phyloP scores from a whole-genome alignment of 1,140 invertebrate species.

The Drosophila obscura region DNA sequence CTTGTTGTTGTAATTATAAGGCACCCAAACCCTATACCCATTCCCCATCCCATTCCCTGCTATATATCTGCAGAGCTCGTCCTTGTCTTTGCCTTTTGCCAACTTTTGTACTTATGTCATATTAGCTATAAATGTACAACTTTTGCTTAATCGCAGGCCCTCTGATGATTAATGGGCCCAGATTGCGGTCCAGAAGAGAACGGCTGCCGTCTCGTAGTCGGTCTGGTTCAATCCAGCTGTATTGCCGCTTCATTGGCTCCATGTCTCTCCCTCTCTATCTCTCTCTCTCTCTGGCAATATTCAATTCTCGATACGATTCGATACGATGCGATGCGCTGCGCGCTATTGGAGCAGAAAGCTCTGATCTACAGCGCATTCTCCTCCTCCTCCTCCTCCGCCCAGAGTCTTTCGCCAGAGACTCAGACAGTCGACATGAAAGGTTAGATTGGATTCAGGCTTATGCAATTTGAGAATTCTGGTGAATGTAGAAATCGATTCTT shows the following conservation, averaged over 20 bases:
- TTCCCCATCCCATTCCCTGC: neutral
- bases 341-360: slow-evolving; percentile 74
- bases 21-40: slow-evolving; percentile 10
- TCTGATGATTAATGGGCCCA: slow-evolving; percentile 70
- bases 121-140: slow-evolving; percentile 79
- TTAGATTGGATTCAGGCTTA: slow-evolving; percentile 23
- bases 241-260: slow-evolving; percentile 74
- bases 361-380: slow-evolving; percentile 25
- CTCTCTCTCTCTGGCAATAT: slow-evolving; percentile 31
- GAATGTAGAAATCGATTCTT: neutral
- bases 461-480: slow-evolving; percentile 30
- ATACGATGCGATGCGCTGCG: slow-evolving; percentile 36
- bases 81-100: slow-evolving; percentile 73
- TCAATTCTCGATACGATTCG: slow-evolving; percentile 55
- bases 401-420: slow-evolving; percentile 49
- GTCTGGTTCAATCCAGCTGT: slow-evolving; percentile 24
- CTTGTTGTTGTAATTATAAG: slow-evolving; percentile 78
- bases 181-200: slow-evolving; percentile 26
- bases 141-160: slow-evolving; percentile 55
- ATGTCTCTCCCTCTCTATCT: neutral
- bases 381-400: neutral
- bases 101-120: slow-evolving; percentile 82
- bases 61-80: slow-evolving; percentile 21
- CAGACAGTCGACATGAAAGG: slow-evolving; percentile 1
- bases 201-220: slow-evolving; percentile 24